phyloP scores from a whole-genome alignment of 2,113 vertebrate genomes.

The Pachyramphus minor region DNA sequence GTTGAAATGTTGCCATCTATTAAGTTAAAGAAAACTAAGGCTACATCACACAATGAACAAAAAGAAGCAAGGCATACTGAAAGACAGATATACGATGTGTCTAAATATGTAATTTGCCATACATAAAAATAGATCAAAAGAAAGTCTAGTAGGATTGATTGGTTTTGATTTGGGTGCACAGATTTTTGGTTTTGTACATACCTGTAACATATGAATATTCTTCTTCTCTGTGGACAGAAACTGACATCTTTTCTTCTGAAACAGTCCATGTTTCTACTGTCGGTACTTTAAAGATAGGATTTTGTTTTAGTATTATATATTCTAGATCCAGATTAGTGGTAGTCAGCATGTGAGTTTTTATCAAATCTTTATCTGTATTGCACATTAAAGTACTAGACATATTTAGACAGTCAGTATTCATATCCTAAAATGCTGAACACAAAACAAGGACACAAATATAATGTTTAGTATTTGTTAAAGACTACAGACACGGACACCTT shows the following conservation, averaged over 20 bases:
- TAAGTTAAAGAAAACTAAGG: conserved; percentile 3
- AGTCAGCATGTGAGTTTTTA: conserved; percentile 14
- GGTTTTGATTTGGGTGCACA: neutral
- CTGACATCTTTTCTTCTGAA: conserved; percentile 80
- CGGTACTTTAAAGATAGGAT: conserved; percentile 78
- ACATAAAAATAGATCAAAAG: neutral
- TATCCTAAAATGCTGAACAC: conserved; percentile 10
- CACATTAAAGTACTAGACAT: conserved; percentile 12
- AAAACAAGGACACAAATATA: neutral
- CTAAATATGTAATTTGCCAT: conserved; percentile 24
- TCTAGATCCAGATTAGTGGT: conserved; percentile 27
- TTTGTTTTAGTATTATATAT: conserved; percentile 59
- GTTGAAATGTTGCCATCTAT: neutral
- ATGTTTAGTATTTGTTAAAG: neutral
- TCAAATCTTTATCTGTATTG: neutral
- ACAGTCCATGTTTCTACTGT: conserved; percentile 76
- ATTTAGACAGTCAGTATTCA: conserved; percentile 56
- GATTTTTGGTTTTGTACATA: conserved; percentile 59
- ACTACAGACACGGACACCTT: neutral
- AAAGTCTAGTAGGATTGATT: neutral
- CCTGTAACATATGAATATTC: conserved; percentile 78
- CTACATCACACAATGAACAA: conserved; percentile 35
- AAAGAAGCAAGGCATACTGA: conserved; percentile 27
- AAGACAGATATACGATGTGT: conserved; percentile 5
- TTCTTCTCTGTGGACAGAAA: conserved; percentile 77